A percentile compares a stretch with the other conserved stretches of the same genome.
Evolutionary conservation across 2,888 invertebrate species (phyloP).

Genomic region (Drosophila rubida): DNA sequence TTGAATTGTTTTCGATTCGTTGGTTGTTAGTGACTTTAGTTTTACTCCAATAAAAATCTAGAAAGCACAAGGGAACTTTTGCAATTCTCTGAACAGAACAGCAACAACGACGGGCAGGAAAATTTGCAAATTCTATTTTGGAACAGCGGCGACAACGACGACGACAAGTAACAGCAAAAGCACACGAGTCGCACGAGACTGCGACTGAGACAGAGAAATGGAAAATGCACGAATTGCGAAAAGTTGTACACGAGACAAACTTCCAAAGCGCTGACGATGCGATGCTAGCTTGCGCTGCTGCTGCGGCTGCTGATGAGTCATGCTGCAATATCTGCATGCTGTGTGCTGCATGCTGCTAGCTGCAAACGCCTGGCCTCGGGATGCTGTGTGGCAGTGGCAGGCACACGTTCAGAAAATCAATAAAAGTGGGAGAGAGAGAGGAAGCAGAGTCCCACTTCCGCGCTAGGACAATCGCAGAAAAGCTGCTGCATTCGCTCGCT

Average conservation of each 20-base stretch:
- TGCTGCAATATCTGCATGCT: conserved; percentile 11
- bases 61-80: conserved; percentile 29
- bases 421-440: conserved; percentile 10
- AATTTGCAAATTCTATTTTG: conserved; percentile 46
- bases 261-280: conserved; percentile 27
- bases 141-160: background rate
- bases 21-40: conserved; percentile 33
- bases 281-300: conserved; percentile 46
- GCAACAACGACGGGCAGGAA: conserved; percentile 9
- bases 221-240: conserved; percentile 17
- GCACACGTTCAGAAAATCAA: conserved; percentile 21
- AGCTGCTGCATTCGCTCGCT: background rate
- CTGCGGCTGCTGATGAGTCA: background rate
- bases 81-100: background rate
- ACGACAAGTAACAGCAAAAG: background rate
- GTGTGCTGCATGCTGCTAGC: background rate
- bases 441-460: conserved; percentile 21
- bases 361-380: conserved; percentile 8
- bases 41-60: conserved; percentile 55
- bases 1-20: conserved; percentile 11
- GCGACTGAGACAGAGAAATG: conserved; percentile 2
- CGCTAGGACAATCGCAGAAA: conserved; percentile 2
- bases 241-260: conserved; percentile 26
- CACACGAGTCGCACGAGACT: conserved; percentile 9
- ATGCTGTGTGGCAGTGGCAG: conserved; percentile 14